Evolutionary conservation across 2,797 vertebrate species (phyloP), one percentile per base, ranked within the genome.

Genomic region (Thalassophryne amazonica): DNA sequence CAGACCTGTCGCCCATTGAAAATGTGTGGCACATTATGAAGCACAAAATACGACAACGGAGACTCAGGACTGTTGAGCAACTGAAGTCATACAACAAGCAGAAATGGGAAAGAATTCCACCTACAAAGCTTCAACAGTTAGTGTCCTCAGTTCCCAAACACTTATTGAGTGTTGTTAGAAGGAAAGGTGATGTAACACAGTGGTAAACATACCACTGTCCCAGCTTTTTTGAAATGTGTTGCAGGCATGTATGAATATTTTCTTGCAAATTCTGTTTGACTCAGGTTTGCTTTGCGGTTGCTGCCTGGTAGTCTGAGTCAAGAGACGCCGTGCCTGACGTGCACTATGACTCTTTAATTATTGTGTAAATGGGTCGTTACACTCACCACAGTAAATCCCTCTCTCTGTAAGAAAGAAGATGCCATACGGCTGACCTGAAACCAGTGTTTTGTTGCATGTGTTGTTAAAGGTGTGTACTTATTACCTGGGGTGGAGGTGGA

Each of bases 291-390:
- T 11, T 23, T 13, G 10, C 21, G 9, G 50, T 48, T 56, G 60
- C 43, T 59, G 34, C 40, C 27, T 41, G 23, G 1, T 3, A 57
- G 48, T 19, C 39, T 84, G 74, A 81, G 73, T 76, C 66, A 65
- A 56, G 9, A 32, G 60, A 73, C 55, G 46, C 54, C 58, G 45
- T 22, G 28, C 24, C 43, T 76, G 75, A 69, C 69, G 57, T 64
- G 18, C 28, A 49, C 29, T 54, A 39, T 80, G 74, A 80, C 69
- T 69, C 68, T 34, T 50, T 76, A 74, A 73, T 81, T 63, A 62
- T 80, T 80, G 69, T 81, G 73, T 74, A 61, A 80, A 76, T 36
- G 68, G 49, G 34, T 76, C 81, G 71, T 81, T 50, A 66, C 32
- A 1, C 43, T 66, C n/a, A 67, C 81, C 79, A 0, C 69, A 77